Conservation (phyloP, 2,888 invertebrate species). For the Chromoteleia sp. region DNA sequence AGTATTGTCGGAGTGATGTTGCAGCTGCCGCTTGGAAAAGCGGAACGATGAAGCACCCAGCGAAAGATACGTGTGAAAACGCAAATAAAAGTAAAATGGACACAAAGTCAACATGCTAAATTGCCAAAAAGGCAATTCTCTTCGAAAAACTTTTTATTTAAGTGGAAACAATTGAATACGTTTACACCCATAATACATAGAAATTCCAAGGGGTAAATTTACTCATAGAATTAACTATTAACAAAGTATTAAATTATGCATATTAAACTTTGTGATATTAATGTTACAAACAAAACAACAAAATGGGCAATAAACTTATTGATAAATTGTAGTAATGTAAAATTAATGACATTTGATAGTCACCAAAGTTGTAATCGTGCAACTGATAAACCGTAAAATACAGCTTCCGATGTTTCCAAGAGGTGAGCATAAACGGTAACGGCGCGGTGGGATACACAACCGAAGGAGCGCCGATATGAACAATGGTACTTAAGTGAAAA, state of each 20-base stretch:
- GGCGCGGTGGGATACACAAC: conserved; percentile 36
- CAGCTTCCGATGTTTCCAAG: conserved; percentile 39
- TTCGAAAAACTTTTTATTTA: no score
- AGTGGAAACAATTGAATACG: no score
- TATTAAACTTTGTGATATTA: no score
- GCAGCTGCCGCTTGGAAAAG: conserved; percentile 64
- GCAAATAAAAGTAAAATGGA: conserved; percentile 54
- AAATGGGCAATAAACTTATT: conserved; percentile 19
- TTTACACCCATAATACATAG: no score
- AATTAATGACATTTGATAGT: conserved; percentile 46
- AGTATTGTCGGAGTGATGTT: conserved; percentile 39
- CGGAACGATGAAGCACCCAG: conserved; percentile 46
- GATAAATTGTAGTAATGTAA: conserved; percentile 21
- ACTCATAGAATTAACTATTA: no score
- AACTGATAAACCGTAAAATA: conserved; percentile 60
- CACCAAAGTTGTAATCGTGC: conserved; percentile 30
- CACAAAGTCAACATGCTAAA: no score
- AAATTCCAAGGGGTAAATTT: no score
- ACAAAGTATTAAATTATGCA: no score
- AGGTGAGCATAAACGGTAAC: conserved; percentile 31
- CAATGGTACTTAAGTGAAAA: conserved; percentile 53
- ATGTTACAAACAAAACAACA: no score
- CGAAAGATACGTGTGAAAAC: conserved; percentile 11
- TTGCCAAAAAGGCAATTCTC: no score
- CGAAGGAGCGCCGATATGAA: conserved; percentile 55